Base-by-base conservation (phyloP, 2,888 invertebrate genomes). In the Sminthurinus aureus region DNA sequence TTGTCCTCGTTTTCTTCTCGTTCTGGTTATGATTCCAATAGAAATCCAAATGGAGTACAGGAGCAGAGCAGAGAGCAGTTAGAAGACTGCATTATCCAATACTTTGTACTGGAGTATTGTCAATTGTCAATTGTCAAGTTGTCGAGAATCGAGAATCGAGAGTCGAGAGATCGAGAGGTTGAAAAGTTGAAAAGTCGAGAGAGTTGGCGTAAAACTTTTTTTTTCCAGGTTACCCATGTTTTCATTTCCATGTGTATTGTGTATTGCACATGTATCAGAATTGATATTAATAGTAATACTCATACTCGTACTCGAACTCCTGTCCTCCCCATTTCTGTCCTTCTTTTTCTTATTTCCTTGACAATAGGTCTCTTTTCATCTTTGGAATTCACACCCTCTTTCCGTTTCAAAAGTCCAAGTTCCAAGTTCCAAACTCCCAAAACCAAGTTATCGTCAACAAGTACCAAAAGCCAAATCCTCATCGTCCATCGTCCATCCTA, bases 331-430 rank as follows among this genome's bases (percentile, higher is more conserved):
- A 11, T 69, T 69, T 22, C 69, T 69, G 3, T 67, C 67, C n/a
- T 67, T 20, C 6, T 22, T 12, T n/a, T 71, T 13, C 24, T 26
- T 6, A 6, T 24, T 71, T 26, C 24, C 26, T 26, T 71, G 24
- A 15, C 71, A 75, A 75, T 20, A 75, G n/a, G 50, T 9, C 1
- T n/a, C 50, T 50, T 75, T 51, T 75, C 75, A 75, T 75, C 75
- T 71, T 71, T 75, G 75, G 51, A 75, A 75, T 75, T 75, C 75
- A 75, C 75, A 75, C 75, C 75, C 75, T 75, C 75, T 15, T 71
- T 24, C 24, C 38, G 38, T 38, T 38, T 71, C 24, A 11, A 71
- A 24, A 71, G 71, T 71, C 71, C 26, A 22, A 20, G 24, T 71
- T 71, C 71, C 64, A 64, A 64, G 67, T 67, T 2, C 67, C 20